phyloP scores from a whole-genome alignment of 2,888 invertebrate species.

The Temnothorax unifasciatus region DNA sequence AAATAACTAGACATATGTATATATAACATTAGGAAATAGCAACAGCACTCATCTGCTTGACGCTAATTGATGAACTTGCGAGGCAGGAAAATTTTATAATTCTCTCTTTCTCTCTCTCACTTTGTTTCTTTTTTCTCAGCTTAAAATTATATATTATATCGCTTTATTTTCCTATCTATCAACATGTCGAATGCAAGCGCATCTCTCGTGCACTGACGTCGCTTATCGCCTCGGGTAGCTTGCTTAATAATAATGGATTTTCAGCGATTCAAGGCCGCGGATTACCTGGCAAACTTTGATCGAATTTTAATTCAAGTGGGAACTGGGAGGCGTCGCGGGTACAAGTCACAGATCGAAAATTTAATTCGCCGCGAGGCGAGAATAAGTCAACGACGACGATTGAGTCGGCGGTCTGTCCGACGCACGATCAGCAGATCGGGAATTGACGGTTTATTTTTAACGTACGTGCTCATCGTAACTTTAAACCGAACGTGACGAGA shows the following conservation, averaged over 20 bases:
- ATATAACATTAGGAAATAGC: neutral
- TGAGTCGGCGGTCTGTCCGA: neutral
- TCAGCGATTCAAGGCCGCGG: conserved; percentile 61
- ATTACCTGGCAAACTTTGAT: conserved; percentile 62
- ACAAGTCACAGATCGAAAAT: conserved; percentile 49
- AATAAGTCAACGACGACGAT: conserved; percentile 17
- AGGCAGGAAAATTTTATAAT: neutral
- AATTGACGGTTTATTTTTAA: conserved; percentile 24
- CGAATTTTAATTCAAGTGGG: conserved; percentile 52
- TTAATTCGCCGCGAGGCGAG: conserved; percentile 30
- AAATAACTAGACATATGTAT: neutral
- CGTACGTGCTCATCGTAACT: neutral
- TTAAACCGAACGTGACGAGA: neutral
- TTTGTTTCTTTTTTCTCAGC: neutral
- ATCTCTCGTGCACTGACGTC: conserved; percentile 13
- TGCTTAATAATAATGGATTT: conserved; percentile 64
- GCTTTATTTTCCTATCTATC: conserved; percentile 14
- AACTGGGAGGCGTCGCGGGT: conserved; percentile 2
- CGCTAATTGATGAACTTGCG: neutral
- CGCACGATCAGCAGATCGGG: conserved; percentile 14
- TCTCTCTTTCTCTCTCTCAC: neutral
- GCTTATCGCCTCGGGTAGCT: conserved; percentile 57
- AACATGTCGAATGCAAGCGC: conserved; percentile 44
- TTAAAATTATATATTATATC: conserved; percentile 6
- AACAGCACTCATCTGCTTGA: neutral